Conservation (phyloP, 1,140 invertebrate species). For the Goniozus legneri region DNA sequence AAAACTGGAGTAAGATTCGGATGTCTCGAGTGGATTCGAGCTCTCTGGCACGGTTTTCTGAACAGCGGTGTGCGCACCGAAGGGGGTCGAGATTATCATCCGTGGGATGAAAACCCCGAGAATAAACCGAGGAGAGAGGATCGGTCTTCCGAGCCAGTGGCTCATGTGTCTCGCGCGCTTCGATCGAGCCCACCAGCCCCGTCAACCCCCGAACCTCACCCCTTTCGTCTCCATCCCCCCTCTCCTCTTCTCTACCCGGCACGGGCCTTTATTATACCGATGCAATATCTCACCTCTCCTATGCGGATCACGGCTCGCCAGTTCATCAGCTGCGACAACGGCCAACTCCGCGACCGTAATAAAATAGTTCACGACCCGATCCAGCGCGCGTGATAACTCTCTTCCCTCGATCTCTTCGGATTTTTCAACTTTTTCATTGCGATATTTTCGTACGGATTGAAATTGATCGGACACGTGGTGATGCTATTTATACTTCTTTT, state of each 20-base stretch:
- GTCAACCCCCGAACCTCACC: neutral
- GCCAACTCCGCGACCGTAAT: no score
- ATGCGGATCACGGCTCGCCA: no score
- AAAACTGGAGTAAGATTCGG: neutral
- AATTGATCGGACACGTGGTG: no score
- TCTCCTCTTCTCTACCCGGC: slow-evolving; percentile 6
- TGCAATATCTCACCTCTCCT: no score
- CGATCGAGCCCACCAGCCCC: slow-evolving; percentile 4
- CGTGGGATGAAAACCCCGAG: slow-evolving; percentile 31
- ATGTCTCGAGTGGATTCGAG: neutral
- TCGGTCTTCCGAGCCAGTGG: slow-evolving; percentile 43
- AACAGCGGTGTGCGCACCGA: neutral
- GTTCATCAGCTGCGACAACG: no score
- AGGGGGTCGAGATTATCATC: slow-evolving; percentile 21
- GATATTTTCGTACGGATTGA: no score
- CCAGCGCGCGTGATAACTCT: no score
- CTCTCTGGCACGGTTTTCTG: no score
- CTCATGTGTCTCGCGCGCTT: slow-evolving; percentile 31
- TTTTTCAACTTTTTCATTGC: no score
- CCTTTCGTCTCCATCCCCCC: slow-evolving; percentile 9
- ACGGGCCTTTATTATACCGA: slow-evolving; percentile 22
- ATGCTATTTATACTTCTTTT: no score
- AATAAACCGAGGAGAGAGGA: slow-evolving; percentile 37
- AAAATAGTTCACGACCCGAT: no score
- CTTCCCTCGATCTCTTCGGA: no score